These are phyloP conservation scores for Cactoblastis cactorum DNA, from an alignment of 2,888 invertebrate species.

Conservation along the genomic window DNA sequence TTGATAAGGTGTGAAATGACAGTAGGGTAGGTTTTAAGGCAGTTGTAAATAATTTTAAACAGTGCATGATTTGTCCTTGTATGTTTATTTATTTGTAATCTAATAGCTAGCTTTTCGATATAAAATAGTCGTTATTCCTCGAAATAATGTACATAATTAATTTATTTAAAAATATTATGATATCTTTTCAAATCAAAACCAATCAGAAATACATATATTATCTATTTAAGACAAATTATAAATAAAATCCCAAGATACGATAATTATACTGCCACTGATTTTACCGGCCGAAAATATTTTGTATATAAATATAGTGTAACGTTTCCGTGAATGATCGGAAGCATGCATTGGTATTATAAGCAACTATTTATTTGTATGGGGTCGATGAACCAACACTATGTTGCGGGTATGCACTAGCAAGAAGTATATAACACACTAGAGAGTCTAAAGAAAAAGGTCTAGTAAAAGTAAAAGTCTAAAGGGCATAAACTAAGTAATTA, in stretches of 20 bases:
- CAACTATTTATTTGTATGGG: slow-evolving; percentile 55
- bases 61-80: too few species aligned
- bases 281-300: slow-evolving; percentile 28
- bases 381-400: slow-evolving; percentile 54
- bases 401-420: slow-evolving; percentile 27
- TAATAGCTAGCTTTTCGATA: too few species aligned
- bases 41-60: too few species aligned
- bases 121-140: too few species aligned
- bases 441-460: too few species aligned
- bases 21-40: too few species aligned
- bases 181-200: neutral
- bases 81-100: too few species aligned
- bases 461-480: too few species aligned
- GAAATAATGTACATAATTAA: too few species aligned
- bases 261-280: slow-evolving; percentile 1
- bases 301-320: slow-evolving; percentile 34
- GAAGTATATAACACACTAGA: neutral
- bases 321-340: slow-evolving; percentile 56
- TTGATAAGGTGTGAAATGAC: too few species aligned
- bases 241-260: neutral
- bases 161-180: neutral
- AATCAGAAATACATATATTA: neutral
- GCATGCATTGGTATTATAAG: slow-evolving; percentile 40
- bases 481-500: too few species aligned
- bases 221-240: neutral